Conservation (phyloP, 92 coral and sea anemone genomes). For the Siderastrea radians region DNA sequence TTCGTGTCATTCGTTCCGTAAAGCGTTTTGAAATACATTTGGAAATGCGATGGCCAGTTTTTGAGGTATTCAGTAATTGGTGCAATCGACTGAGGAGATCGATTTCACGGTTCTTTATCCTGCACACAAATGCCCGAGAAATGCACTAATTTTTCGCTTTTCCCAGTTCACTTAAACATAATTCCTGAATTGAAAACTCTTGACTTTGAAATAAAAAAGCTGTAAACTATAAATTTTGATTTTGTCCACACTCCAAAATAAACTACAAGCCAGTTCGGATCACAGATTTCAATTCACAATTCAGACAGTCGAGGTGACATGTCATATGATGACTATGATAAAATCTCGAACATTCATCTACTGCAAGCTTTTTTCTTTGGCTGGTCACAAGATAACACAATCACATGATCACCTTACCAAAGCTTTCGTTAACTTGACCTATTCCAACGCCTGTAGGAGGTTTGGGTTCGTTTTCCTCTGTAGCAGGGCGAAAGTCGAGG, state of each 20-base stretch:
- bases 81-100: too few species aligned
- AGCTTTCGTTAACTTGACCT: slow-evolving; percentile 22
- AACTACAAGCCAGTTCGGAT: background rate
- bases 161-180: too few species aligned
- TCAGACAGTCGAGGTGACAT: too few species aligned
- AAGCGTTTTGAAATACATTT: too few species aligned
- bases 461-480: slow-evolving; percentile 19
- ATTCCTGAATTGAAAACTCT: background rate
- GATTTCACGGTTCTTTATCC: too few species aligned
- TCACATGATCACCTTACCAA: slow-evolving; percentile 23
- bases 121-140: too few species aligned
- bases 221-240: background rate
- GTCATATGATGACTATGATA: too few species aligned
- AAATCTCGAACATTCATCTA: too few species aligned
- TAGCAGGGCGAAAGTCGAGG: slow-evolving; percentile 12
- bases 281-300: background rate
- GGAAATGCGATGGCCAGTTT: too few species aligned
- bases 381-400: background rate
- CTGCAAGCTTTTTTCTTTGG: background rate
- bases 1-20: too few species aligned
- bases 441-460: background rate
- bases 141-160: too few species aligned
- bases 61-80: too few species aligned
- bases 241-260: background rate
- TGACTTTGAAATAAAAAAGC: background rate